These are phyloP conservation scores for Chymomyza procnemis DNA, from an alignment of 2,888 invertebrate genomes.

Conservation along the genomic window DNA sequence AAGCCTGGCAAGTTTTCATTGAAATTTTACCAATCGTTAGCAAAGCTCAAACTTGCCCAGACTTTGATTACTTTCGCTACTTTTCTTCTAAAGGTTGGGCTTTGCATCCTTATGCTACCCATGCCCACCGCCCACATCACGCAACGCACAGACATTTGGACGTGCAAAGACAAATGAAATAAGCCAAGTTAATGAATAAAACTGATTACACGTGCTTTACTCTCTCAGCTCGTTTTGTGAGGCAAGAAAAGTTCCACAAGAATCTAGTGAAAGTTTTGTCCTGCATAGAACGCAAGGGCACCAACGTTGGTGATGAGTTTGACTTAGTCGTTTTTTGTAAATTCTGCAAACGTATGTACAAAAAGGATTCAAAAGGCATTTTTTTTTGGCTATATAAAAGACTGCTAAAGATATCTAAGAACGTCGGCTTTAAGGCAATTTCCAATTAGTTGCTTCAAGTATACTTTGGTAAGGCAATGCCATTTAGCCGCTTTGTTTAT, in stretches of 20 bases:
- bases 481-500: too few relatives aligned
- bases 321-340: neutral
- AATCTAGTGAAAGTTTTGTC: neutral
- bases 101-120: too few relatives aligned
- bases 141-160: constrained; percentile 6
- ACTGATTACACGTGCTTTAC: constrained; percentile 17
- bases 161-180: constrained; percentile 33
- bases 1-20: constrained; percentile 20
- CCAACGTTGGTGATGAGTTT: neutral
- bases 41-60: neutral
- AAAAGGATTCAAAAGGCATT: neutral
- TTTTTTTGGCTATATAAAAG: neutral
- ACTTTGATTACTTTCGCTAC: constrained; percentile 23
- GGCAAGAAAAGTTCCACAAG: neutral
- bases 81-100: constrained; percentile 3
- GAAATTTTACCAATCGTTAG: constrained; percentile 14
- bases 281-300: neutral
- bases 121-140: neutral
- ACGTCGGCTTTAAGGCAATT: too few relatives aligned
- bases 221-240: neutral
- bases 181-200: constrained; percentile 43
- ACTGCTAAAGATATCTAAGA: neutral
- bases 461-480: too few relatives aligned
- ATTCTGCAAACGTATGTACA: neutral
- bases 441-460: too few relatives aligned